Base-by-base conservation (phyloP, 1,140 invertebrate genomes). In the Mercenaria mercenaria region DNA sequence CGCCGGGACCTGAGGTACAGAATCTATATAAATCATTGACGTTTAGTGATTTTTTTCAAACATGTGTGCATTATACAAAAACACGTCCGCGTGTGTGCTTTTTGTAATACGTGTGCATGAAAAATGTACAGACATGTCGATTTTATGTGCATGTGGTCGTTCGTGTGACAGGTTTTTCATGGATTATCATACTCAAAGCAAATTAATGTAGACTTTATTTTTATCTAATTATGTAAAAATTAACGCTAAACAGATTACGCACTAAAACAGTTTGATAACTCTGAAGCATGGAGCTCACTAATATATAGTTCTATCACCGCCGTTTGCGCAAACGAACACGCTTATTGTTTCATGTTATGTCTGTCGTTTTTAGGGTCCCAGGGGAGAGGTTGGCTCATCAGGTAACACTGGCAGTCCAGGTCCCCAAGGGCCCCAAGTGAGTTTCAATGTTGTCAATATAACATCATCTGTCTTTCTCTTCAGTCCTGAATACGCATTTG, bases 371-470 rank as follows among this genome's bases (percentile, higher is more conserved):
- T 67, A 88, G 86, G 86, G 86, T 41, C 64, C 77, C n/a, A 80
- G 61, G 59, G 91, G 91, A 50, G 82, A 39, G 18, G 41, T 59
- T 67, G 91, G 91, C 29, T 64, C 50, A 1, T 32, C 85, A 47
- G 91, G 91, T 29, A 90, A 81, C 50, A 72, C 74, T 52, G 91
- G 91, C 23, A 90, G 82, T 74, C 91, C 91, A 15, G 91, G 91
- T 41, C 88, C 91, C 32, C 87, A 72, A 64, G 91, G 91, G 32
- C 39, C 85, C 29, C 23, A 41, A 20, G 91, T 92, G 81, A 92
- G 89, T 79, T 77, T n/a, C 6, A 10, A 4, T 91, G 13, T 82
- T 69, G 50, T 47, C 41, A 80, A 15, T n/a, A n/a, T n/a, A n/a
- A n/a, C n/a, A n/a, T n/a, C n/a, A 72, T 85, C 32, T 61, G 26